Conservation (phyloP, 2,888 invertebrate genomes). For the Emmelina monodactyla region DNA sequence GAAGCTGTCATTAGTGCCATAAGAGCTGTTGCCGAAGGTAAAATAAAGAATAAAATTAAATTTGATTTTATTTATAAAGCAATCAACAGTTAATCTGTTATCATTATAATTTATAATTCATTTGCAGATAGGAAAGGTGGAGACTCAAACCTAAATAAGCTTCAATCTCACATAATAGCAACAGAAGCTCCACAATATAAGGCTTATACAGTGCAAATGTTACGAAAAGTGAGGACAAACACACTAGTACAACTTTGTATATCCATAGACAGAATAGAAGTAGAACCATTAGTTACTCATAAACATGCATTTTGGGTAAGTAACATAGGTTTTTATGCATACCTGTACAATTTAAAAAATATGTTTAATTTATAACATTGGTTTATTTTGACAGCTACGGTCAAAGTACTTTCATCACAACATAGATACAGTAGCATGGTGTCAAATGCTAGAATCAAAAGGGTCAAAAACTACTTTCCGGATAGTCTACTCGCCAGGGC, state of each 20-base stretch:
- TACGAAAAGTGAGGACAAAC: conserved; percentile 82
- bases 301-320: conserved; percentile 70
- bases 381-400: conserved; percentile 47
- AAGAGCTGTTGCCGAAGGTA: conserved; percentile 56
- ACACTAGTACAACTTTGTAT: conserved; percentile 87
- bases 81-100: no score
- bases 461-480: conserved; percentile 77
- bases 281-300: conserved; percentile 79
- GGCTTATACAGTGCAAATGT: conserved; percentile 78
- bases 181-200: conserved; percentile 90
- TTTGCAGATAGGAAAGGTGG: conserved; percentile 13
- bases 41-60: conserved; percentile 23
- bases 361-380: background rate
- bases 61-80: no score
- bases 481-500: conserved; percentile 70
- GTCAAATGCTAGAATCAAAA: conserved; percentile 82
- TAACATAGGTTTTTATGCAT: conserved; percentile 2
- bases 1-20: conserved; percentile 50
- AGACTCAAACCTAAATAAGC: conserved; percentile 66
- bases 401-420: conserved; percentile 84
- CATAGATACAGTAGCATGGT: conserved; percentile 87
- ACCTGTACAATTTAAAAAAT: background rate
- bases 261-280: conserved; percentile 90
- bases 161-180: conserved; percentile 77
- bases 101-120: conserved; percentile 2